Percentiles rank a stretch among this genome's conserved stretches.
Evolutionary conservation across 1,140 invertebrate genomes (phyloP).

Genomic region (Drosophila miranda): DNA sequence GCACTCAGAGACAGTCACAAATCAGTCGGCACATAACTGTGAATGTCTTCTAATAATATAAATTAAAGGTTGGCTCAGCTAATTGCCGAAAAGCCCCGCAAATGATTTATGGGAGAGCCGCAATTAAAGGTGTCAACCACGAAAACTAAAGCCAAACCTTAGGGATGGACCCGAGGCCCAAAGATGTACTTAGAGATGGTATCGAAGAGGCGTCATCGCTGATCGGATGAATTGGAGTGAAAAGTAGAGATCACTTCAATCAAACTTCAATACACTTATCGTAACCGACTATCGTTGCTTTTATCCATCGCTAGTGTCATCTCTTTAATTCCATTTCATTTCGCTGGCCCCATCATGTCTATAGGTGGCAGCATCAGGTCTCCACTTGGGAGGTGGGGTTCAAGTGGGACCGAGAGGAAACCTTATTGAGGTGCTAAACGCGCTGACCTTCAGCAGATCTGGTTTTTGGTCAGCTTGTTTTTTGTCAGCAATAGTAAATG

Average conservation of each 20-base stretch:
- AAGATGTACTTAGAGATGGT: not conserved
- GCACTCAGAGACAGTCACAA: slow-evolving; percentile 52
- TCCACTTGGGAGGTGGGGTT: not conserved
- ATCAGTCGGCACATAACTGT: slow-evolving; percentile 68
- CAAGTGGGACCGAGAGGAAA: not conserved
- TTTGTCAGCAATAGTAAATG: slow-evolving; percentile 51
- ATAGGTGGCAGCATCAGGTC: slow-evolving; percentile 12
- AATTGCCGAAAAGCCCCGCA: slow-evolving; percentile 48
- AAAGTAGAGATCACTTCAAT: too few species aligned
- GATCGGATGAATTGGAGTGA: too few species aligned
- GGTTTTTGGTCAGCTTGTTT: slow-evolving; percentile 58
- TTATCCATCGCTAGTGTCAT: too few species aligned
- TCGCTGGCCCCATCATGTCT: slow-evolving; percentile 32
- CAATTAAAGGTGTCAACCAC: slow-evolving; percentile 54
- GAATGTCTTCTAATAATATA: slow-evolving; percentile 71
- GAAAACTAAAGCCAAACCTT: slow-evolving; percentile 12
- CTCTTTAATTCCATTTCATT: slow-evolving; percentile 5
- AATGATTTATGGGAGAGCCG: slow-evolving; percentile 54
- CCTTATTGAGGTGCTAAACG: slow-evolving; percentile 52
- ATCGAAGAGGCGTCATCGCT: too few species aligned
- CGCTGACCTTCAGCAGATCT: slow-evolving; percentile 71
- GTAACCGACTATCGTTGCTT: not conserved
- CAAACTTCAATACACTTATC: too few species aligned
- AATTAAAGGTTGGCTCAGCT: slow-evolving; percentile 58
- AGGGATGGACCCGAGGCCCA: too few species aligned